Conservation (phyloP, 2,797 vertebrate species). For the Leptatherina wallacei region DNA sequence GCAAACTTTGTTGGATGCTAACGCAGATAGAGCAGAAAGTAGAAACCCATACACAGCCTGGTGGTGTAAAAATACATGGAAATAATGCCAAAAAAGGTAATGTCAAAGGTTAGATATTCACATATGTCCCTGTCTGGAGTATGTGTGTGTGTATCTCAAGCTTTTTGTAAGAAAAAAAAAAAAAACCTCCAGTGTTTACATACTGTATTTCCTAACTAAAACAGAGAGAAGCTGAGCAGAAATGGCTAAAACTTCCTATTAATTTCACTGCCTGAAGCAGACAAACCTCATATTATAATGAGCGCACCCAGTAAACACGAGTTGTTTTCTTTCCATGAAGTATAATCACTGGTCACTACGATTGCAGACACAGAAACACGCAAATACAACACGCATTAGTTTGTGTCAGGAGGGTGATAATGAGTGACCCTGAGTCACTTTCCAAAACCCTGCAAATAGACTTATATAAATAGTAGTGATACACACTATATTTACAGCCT, state of each 20-base stretch:
- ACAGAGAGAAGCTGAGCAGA: slow-evolving; percentile 9
- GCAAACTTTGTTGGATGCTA: slow-evolving; percentile 16
- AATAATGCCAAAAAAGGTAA: background rate
- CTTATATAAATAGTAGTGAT: slow-evolving; percentile 14
- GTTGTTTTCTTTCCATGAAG: slow-evolving; percentile 37
- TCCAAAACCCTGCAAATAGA: slow-evolving; percentile 13
- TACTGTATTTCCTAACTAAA: slow-evolving; percentile 9
- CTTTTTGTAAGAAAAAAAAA: slow-evolving; percentile 9
- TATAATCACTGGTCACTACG: slow-evolving; percentile 44
- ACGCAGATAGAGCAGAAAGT: slow-evolving; percentile 4
- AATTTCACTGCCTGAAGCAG: slow-evolving; percentile 31
- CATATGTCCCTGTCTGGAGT: slow-evolving; percentile 24
- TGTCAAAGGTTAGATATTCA: slow-evolving; percentile 44
- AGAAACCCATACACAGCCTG: slow-evolving; percentile 7
- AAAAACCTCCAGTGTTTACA: slow-evolving; percentile 10
- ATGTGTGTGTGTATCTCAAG: slow-evolving; percentile 1
- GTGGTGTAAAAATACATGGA: slow-evolving; percentile 44
- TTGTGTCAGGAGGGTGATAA: slow-evolving; percentile 37
- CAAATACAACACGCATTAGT: slow-evolving; percentile 18
- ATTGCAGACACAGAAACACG: slow-evolving; percentile 13
- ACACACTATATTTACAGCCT: slow-evolving; percentile 6
- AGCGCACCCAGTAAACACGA: slow-evolving; percentile 4
- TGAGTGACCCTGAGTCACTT: slow-evolving; percentile 39
- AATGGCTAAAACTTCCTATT: slow-evolving; percentile 30
- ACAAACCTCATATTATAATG: slow-evolving; percentile 50